Percentiles rank a stretch among this genome's conserved stretches.
These are phyloP conservation scores for Anoncus sp. DNA, from an alignment of 2,888 invertebrate species.

Conservation along the genomic window DNA sequence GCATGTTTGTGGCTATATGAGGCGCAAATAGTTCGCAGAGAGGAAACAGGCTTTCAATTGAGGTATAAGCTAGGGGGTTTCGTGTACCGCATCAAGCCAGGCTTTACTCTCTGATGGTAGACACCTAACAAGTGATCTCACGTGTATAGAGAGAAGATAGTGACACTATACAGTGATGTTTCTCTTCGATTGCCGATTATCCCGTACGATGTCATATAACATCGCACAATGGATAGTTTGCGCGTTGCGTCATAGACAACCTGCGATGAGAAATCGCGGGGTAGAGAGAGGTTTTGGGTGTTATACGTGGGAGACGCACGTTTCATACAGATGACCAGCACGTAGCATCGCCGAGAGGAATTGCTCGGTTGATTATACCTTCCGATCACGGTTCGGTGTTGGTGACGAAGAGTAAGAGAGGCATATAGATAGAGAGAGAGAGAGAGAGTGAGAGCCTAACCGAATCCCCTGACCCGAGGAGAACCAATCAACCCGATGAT, in stretches of 20 bases:
- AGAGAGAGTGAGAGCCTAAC: slow-evolving; percentile 36
- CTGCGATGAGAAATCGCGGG: slow-evolving; percentile 45
- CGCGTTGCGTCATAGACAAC: slow-evolving; percentile 30
- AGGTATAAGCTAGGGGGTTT: slow-evolving; percentile 41
- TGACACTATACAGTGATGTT: slow-evolving; percentile 32
- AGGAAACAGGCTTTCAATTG: slow-evolving; percentile 45
- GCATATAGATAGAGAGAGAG: too few species aligned
- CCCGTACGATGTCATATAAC: slow-evolving; percentile 42
- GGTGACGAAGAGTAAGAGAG: slow-evolving; percentile 32
- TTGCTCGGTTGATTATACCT: slow-evolving; percentile 63
- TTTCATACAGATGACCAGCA: slow-evolving; percentile 41
- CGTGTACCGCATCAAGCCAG: slow-evolving; percentile 24
- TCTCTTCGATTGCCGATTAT: slow-evolving; percentile 57
- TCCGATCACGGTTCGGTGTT: slow-evolving; percentile 60
- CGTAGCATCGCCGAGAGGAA: slow-evolving; percentile 55
- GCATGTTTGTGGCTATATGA: too few species aligned
- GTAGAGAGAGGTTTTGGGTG: slow-evolving; percentile 4
- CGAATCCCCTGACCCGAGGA: slow-evolving; percentile 61
- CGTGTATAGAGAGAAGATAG: slow-evolving; percentile 4
- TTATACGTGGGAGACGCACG: slow-evolving; percentile 43
- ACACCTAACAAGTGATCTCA: slow-evolving; percentile 9
- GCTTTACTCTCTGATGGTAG: slow-evolving; percentile 12
- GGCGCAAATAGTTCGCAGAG: neutral
- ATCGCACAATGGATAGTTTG: slow-evolving; percentile 51
- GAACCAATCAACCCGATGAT: slow-evolving; percentile 72